Evolutionary conservation across 2,888 invertebrate genomes (phyloP).

Genomic region (Synergus laeviventris): DNA sequence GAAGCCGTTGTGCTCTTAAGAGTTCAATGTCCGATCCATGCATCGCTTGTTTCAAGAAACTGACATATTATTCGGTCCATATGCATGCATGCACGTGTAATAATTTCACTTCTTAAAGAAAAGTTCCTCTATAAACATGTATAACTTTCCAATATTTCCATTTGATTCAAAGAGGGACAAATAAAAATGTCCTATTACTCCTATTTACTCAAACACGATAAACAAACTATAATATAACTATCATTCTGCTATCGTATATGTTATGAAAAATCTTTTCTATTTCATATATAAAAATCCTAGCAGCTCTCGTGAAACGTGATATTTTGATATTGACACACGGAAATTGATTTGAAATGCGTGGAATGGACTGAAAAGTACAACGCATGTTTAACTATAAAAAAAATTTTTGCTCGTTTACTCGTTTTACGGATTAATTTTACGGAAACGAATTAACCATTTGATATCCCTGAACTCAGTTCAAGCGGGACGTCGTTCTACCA

Average conservation of each 20-base stretch:
- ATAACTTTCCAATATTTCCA: neutral
- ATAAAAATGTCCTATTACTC: neutral
- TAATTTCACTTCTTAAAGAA: no score
- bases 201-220: neutral
- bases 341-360: constrained; percentile 10
- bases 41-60: constrained; percentile 55
- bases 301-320: constrained; percentile 12
- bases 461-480: constrained; percentile 47
- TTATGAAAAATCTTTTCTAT: constrained; percentile 21
- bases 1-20: constrained; percentile 44
- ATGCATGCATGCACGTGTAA: neutral
- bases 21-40: constrained; percentile 60
- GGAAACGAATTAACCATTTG: constrained; percentile 31
- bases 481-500: constrained; percentile 58
- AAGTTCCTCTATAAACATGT: no score
- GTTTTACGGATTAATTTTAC: constrained; percentile 25
- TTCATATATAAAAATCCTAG: constrained; percentile 4
- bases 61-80: constrained; percentile 48
- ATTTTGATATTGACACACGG: constrained; percentile 31
- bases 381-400: neutral
- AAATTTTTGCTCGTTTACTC: neutral
- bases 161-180: neutral
- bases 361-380: neutral
- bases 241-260: neutral
- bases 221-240: neutral